Percentiles rank a stretch among this genome's conserved stretches.
Conservation (phyloP, 2,797 vertebrate genomes). For the Rhinichthys osculus region DNA sequence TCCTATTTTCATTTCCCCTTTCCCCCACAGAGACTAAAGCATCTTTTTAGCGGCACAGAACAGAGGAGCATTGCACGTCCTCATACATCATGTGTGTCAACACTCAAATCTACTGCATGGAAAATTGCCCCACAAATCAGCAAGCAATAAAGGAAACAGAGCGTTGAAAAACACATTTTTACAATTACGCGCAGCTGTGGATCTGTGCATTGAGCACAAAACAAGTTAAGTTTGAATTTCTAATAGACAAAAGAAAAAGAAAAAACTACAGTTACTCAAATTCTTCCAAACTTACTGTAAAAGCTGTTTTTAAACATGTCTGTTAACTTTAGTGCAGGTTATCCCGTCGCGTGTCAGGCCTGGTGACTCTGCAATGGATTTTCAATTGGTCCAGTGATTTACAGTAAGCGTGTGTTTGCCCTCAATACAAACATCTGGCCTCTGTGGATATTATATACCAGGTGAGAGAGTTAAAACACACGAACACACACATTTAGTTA, state of each 20-base stretch:
- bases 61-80: constrained; percentile 17
- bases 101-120: constrained; percentile 45
- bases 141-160: constrained; percentile 49
- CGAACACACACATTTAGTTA: not conserved
- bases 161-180: constrained; percentile 41
- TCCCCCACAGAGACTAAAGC: constrained; percentile 40
- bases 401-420: constrained; percentile 28
- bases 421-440: constrained; percentile 42
- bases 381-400: constrained; percentile 26
- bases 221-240: constrained; percentile 11
- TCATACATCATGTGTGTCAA: constrained; percentile 52
- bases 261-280: not conserved
- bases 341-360: not conserved
- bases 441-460: not conserved
- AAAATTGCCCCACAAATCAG: constrained; percentile 49
- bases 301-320: not conserved
- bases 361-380: constrained; percentile 21
- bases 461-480: constrained; percentile 8
- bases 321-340: not conserved
- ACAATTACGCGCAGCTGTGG: constrained; percentile 36
- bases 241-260: not conserved
- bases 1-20: constrained; percentile 49
- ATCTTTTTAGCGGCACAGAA: constrained; percentile 30
- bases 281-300: not conserved
- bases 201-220: constrained; percentile 26